phyloP scores from a whole-genome alignment of 2,888 invertebrate species.

The Penaeus monodon region DNA sequence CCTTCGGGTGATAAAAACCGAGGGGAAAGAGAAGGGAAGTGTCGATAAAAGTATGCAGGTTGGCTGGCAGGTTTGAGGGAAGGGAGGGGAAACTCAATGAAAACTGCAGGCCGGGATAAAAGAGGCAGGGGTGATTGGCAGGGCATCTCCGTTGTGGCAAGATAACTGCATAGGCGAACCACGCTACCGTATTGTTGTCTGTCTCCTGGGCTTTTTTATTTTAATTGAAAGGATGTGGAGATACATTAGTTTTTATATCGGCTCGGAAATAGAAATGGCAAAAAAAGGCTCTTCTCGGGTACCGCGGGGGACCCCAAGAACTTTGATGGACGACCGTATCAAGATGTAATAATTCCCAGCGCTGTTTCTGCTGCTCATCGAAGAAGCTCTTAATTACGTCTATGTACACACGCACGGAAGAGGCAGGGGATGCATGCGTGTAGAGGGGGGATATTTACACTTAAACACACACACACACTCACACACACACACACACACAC shows the following conservation, averaged over 20 bases:
- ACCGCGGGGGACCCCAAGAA: too few relatives aligned
- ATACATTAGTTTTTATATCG: constrained; percentile 14
- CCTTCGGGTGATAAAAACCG: constrained; percentile 54
- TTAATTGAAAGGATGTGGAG: constrained; percentile 54
- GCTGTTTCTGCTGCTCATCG: too few relatives aligned
- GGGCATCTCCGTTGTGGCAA: constrained; percentile 49
- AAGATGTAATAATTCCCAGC: too few relatives aligned
- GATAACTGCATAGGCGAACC: constrained; percentile 56
- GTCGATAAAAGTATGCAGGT: constrained; percentile 60
- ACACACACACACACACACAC: too few relatives aligned
- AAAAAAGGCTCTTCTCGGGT: too few relatives aligned
- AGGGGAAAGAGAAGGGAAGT: constrained; percentile 57
- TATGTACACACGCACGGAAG: too few relatives aligned
- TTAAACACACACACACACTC: too few relatives aligned
- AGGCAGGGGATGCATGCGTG: too few relatives aligned
- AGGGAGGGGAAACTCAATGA: constrained; percentile 53
- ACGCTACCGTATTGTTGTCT: constrained; percentile 42
- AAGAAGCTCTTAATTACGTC: too few relatives aligned
- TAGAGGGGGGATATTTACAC: too few relatives aligned
- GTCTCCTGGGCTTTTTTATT: constrained; percentile 36
- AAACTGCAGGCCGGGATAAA: constrained; percentile 56
- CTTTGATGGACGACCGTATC: too few relatives aligned
- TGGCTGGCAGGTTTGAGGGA: constrained; percentile 54
- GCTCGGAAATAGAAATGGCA: too few relatives aligned
- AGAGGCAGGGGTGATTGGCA: constrained; percentile 47